A percentile compares a stretch with the other conserved stretches of the same genome.
Conservation (phyloP, 2,888 invertebrate species). For the Anticlea derivata region DNA sequence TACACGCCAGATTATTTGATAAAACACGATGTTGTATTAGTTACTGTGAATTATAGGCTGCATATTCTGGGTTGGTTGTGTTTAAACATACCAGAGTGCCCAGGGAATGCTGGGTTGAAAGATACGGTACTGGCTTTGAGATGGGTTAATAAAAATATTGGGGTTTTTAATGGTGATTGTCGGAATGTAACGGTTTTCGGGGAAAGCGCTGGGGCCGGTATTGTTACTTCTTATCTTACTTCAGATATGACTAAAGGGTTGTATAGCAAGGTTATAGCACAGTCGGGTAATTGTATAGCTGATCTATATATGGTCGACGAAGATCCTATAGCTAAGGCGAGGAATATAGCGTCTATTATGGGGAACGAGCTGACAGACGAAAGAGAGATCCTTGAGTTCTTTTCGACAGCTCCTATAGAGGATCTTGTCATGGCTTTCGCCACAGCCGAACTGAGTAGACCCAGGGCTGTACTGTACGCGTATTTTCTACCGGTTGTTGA, state of each 20-base stretch:
- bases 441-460: constrained; percentile 50
- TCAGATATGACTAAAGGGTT: constrained; percentile 61
- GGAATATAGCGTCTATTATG: constrained; percentile 49
- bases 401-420: constrained; percentile 50
- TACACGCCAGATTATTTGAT: constrained; percentile 69
- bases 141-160: constrained; percentile 69
- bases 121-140: constrained; percentile 64
- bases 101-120: constrained; percentile 70
- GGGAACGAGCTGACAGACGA: constrained; percentile 50
- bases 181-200: constrained; percentile 64
- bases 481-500: constrained; percentile 65
- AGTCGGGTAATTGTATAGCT: constrained; percentile 60
- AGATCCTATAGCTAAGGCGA: constrained; percentile 59
- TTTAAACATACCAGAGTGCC: constrained; percentile 63
- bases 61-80: constrained; percentile 68
- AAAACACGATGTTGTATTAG: constrained; percentile 62
- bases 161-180: constrained; percentile 60
- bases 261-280: constrained; percentile 60
- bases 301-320: constrained; percentile 61
- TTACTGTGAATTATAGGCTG: constrained; percentile 69
- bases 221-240: constrained; percentile 53
- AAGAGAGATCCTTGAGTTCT: constrained; percentile 50
- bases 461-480: constrained; percentile 46
- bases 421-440: constrained; percentile 58
- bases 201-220: constrained; percentile 68